Base-by-base conservation (phyloP, 2,888 invertebrate species). In the Ophonus ardosiacus region DNA sequence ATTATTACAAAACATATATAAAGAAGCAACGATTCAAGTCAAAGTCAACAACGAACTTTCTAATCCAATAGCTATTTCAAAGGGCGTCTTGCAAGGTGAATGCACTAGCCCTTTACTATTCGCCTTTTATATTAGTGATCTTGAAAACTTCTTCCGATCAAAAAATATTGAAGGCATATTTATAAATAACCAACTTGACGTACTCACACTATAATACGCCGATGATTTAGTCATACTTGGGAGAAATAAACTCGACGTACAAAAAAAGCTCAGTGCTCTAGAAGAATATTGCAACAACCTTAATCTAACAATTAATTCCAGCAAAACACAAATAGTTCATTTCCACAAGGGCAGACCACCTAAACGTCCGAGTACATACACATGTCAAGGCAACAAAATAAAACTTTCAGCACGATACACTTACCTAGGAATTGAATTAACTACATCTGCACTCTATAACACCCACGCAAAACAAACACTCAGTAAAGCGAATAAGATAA, bases 61-160 rank as follows among this genome's bases (percentile, higher is more conserved):
- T 10, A 6, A 63, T 17, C n/a, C n/a, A 24, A 63, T 63, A 63
- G 15, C n/a, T 17, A 24, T 63, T 15, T 17, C 7, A 13, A 74
- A 74, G 38, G 40, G 76, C 1, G 31, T 74, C 10, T 31, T 74
- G 6, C 76, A 74, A 18, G 40, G 63, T 8, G 63, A 63, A 7
- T 63, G 63, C 17, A 63, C 51, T 13, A 74, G 40, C 18, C 40
- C 76, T 13, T 43, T 74, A 38, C 15, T 74, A 43, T 74, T 74
- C 38, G 40, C 76, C n/a, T 18, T 74, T 13, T 74, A 38, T 15
- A 38, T 74, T 15, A 6, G 7, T n/a, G 76, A 74, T n/a, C 13
- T 74, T 5, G 6, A 74, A 15, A 38, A 74, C 5, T 74, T 15
- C 38, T 38, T 15, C n/a, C n/a, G n/a, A 68, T n/a, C 4, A 68